Percentiles rank a stretch among this genome's conserved stretches.
Evolutionary conservation across 2,113 vertebrate species (phyloP).

Genomic region (Phainopepla nitens): DNA sequence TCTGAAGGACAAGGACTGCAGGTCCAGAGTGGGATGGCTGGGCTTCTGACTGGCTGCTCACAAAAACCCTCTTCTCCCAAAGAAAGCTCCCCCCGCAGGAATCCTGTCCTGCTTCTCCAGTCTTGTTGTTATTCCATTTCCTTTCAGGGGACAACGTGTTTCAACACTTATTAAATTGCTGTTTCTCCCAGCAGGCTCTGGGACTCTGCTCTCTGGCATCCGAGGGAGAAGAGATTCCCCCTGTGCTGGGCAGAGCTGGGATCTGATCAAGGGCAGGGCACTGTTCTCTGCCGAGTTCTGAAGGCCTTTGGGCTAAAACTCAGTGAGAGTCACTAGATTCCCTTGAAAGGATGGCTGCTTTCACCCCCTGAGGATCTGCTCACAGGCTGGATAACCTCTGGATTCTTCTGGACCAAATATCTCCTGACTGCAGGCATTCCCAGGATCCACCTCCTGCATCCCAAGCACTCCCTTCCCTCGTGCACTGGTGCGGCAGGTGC

Average conservation of each 20-base stretch:
- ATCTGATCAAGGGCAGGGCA: neutral
- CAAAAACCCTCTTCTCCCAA: neutral
- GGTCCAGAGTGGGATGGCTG: accelerated
- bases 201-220: neutral
- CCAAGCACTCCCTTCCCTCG: neutral
- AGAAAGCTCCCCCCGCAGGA: neutral
- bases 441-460: neutral
- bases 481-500: accelerated
- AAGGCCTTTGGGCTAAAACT: neutral
- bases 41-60: accelerated
- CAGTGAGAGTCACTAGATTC: neutral
- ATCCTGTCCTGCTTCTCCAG: neutral
- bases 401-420: neutral
- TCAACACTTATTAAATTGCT: neutral
- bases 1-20: neutral
- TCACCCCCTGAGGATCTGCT: neutral
- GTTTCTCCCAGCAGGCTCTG: neutral
- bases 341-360: neutral
- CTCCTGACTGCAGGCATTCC: neutral
- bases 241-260: neutral
- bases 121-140: neutral
- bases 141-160: neutral
- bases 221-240: neutral
- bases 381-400: neutral
- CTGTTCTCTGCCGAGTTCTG: neutral